phyloP scores from a whole-genome alignment of 1,140 invertebrate genomes.

The Caerostris extrusa region DNA sequence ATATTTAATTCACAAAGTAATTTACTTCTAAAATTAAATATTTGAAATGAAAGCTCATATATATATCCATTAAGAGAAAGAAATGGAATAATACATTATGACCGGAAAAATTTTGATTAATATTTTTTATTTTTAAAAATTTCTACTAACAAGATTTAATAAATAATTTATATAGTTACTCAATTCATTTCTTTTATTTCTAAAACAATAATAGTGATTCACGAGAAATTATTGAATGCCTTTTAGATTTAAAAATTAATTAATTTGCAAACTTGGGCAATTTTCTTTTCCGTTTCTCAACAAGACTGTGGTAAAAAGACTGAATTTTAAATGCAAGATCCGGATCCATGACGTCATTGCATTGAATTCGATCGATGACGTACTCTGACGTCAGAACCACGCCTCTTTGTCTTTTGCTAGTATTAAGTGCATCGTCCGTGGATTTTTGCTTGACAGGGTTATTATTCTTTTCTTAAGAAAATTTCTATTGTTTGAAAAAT shows the following conservation, averaged over 20 bases:
- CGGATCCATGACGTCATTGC: conserved; percentile 48
- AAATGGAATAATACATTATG: no score
- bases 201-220: no score
- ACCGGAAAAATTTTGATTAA: no score
- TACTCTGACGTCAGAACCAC: conserved; percentile 57
- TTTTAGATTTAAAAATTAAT: neutral
- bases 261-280: neutral
- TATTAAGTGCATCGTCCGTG: conserved; percentile 15
- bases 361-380: conserved; percentile 42
- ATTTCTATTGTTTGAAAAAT: neutral
- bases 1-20: no score
- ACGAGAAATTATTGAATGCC: neutral
- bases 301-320: neutral
- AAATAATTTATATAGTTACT: no score
- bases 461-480: neutral
- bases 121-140: no score
- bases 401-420: conserved; percentile 15
- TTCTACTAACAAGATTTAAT: no score
- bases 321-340: conserved; percentile 1
- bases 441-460: neutral
- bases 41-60: no score
- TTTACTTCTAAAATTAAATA: no score
- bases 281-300: neutral
- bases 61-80: no score
- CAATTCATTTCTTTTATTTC: no score